These are phyloP conservation scores for Melanostoma mellinum DNA, from an alignment of 2,888 invertebrate genomes.

Conservation along the genomic window DNA sequence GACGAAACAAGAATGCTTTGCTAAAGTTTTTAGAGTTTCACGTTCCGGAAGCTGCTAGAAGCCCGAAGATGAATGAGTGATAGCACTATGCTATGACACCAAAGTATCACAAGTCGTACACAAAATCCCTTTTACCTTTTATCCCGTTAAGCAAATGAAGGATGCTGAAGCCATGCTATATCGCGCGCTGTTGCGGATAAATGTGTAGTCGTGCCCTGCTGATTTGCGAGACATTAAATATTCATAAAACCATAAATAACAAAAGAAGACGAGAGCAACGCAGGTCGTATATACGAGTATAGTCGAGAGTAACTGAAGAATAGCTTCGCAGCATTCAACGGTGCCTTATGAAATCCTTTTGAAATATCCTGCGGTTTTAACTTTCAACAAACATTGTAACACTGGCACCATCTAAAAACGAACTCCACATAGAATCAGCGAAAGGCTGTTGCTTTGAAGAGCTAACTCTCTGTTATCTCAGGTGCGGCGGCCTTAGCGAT, in stretches of 20 bases:
- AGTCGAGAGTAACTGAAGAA: slow-evolving; percentile 17
- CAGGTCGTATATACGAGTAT: slow-evolving; percentile 9
- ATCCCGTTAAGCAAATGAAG: slow-evolving; percentile 49
- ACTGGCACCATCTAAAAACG: slow-evolving; percentile 11
- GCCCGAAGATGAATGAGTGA: slow-evolving; percentile 45
- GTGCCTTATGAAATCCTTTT: slow-evolving; percentile 63
- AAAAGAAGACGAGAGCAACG: slow-evolving; percentile 32
- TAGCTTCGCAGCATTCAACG: slow-evolving; percentile 39
- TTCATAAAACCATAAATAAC: slow-evolving; percentile 68
- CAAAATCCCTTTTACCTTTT: slow-evolving; percentile 52
- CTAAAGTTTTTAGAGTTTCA: slow-evolving; percentile 45
- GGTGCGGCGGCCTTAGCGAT: slow-evolving; percentile 36
- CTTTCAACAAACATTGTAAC: slow-evolving; percentile 62
- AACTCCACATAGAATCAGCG: slow-evolving; percentile 16
- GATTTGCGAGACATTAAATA: slow-evolving; percentile 60
- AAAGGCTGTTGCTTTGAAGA: slow-evolving; percentile 54
- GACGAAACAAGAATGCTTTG: slow-evolving; percentile 45
- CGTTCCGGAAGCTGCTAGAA: slow-evolving; percentile 24
- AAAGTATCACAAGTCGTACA: slow-evolving; percentile 59
- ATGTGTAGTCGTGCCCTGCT: slow-evolving; percentile 38
- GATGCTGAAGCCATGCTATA: slow-evolving; percentile 32
- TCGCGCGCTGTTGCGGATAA: slow-evolving; percentile 12
- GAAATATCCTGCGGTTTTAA: slow-evolving; percentile 68
- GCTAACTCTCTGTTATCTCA: slow-evolving; percentile 35
- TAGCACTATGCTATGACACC: slow-evolving; percentile 43